Base-by-base conservation (phyloP, 2,797 vertebrate genomes). In the Poeciliopsis paucimaculata region DNA sequence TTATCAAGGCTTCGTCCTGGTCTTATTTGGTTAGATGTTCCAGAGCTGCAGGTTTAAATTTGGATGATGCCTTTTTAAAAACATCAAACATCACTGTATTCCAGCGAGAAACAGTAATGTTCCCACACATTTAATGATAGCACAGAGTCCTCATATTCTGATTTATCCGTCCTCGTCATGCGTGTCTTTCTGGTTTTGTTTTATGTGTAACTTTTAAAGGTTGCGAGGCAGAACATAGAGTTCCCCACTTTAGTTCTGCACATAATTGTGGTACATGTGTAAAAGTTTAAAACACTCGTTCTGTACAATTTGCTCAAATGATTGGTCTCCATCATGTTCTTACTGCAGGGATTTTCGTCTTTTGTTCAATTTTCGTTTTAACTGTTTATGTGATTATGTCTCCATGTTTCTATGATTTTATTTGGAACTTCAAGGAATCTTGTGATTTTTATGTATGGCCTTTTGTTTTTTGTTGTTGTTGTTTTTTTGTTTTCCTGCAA, bases 171-270 rank as follows among this genome's bases (percentile, higher is more conserved):
- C n/a, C 57, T 34, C 13, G 16, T 64, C 15, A 34, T 64, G 31
- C 34, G 31, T 36, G 10, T 64, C 31, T 18, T 64, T 64, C 62
- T 60, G 20, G n/a, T 41, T 39, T 72, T 47, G 46, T 15, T 31
- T 47, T 72, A 49, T 64, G 60, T 60, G 57, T 60, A 60, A 60
- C 57, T 60, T 60, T 60, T 28, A 60, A 31, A 60, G 57, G 57
- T 60, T 60, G 57, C 28, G 57, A 31, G 57, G 57, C 28, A 31
- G 57, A 60, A 60, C n/a, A 60, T 60, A 62, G 31, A 62, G 15
- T 62, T 62, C 60, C 60, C n/a, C 60, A 7, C 60, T 34, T 62
- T 62, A 62, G 60, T 18, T 64, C 31, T 64, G 15, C 60, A 64
- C 31, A 16, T 34, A 62, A 31, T 31, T 62, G 28, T 62, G 28